Percentiles rank a stretch among this genome's conserved stretches.
phyloP scores from a whole-genome alignment of 2,113 vertebrate genomes.

The Vireo altiloquus region DNA sequence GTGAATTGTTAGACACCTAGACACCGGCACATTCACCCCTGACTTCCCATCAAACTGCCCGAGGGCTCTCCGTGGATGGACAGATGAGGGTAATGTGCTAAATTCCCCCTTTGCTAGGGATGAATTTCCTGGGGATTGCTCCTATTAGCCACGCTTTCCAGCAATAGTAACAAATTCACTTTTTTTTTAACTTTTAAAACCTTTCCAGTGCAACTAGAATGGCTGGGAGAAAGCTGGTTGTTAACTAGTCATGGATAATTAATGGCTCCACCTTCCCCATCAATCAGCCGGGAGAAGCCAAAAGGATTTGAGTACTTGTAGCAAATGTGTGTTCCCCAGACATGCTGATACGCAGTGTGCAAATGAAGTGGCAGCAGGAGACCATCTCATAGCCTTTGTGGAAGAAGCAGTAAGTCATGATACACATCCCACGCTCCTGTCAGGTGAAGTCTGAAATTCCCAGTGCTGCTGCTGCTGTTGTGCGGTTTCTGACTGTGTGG shows the following conservation, averaged over 20 bases:
- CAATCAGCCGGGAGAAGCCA: conserved; percentile 39
- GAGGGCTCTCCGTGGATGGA: neutral
- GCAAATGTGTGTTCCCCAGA: conserved; percentile 41
- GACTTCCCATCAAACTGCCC: neutral
- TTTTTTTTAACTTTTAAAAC: neutral
- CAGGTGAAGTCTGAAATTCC: conserved; percentile 45
- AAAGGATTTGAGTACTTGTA: conserved; percentile 37
- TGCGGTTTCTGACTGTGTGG: conserved; percentile 16
- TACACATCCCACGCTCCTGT: conserved; percentile 40
- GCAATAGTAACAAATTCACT: neutral
- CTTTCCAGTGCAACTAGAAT: neutral
- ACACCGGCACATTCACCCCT: neutral
- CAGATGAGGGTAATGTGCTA: neutral
- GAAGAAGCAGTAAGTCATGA: conserved; percentile 37
- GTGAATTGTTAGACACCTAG: conserved; percentile 33
- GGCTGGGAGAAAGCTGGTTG: conserved; percentile 24
- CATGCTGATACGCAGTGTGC: neutral
- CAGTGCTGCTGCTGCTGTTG: conserved; percentile 32
- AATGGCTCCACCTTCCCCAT: conserved; percentile 53
- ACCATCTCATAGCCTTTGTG: neutral
- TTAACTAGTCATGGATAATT: conserved; percentile 53
- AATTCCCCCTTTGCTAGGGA: neutral
- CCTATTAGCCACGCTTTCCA: neutral
- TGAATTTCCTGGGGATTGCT: conserved; percentile 28
- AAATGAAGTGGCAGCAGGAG: conserved; percentile 39